Percentiles rank a stretch among this genome's conserved stretches.
Evolutionary conservation across 2,888 invertebrate species (phyloP).

Genomic region (Heliconius charithonia): DNA sequence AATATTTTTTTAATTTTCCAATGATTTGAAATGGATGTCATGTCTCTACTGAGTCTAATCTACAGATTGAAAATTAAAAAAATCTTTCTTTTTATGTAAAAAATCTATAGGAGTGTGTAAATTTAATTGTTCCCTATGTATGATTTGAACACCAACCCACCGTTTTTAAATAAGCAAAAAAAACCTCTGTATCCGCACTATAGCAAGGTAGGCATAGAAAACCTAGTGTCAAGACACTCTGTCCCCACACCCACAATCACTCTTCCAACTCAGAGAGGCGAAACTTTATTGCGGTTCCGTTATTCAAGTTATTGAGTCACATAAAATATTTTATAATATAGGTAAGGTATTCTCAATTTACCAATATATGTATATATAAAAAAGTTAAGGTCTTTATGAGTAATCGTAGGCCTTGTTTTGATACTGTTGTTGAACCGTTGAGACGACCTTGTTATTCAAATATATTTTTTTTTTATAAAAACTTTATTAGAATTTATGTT

Average conservation of each 20-base stretch:
- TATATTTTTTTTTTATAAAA: neutral
- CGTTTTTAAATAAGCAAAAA: no score
- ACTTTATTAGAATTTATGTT: neutral
- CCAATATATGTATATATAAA: neutral
- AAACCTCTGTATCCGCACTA: no score
- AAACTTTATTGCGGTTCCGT: neutral
- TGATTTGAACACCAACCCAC: no score
- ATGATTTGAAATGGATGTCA: no score
- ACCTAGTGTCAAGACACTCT: neutral
- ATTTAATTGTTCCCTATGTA: no score
- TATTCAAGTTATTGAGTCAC: neutral
- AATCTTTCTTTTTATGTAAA: no score
- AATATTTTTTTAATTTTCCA: no score
- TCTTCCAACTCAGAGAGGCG: no score
- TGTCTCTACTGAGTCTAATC: no score
- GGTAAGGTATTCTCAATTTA: neutral
- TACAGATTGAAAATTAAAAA: no score
- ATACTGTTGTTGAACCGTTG: neutral
- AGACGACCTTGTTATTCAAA: constrained; percentile 13
- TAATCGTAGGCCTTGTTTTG: constrained; percentile 6
- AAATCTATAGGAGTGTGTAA: no score
- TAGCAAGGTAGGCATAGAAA: no score
- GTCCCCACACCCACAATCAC: neutral
- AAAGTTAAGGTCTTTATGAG: constrained; percentile 16
- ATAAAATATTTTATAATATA: neutral